phyloP scores from a whole-genome alignment of 2,113 vertebrate species.

The Ptilorrhoa leucosticta region DNA sequence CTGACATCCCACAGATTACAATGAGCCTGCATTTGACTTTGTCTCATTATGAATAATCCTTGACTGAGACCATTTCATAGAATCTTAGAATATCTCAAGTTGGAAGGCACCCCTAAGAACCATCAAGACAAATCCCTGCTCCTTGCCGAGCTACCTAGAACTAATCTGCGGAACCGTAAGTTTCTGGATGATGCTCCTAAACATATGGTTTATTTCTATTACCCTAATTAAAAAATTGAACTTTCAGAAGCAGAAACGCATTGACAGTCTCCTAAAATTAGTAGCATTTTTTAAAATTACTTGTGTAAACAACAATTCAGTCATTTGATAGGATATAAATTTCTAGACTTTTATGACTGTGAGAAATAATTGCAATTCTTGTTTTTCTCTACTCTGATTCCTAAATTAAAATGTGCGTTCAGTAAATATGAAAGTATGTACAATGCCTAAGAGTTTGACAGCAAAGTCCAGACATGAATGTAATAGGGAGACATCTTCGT shows the following conservation, averaged over 20 bases:
- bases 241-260: not conserved
- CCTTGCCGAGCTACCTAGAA: not conserved
- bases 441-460: not conserved
- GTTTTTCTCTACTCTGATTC: not conserved
- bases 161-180: not conserved
- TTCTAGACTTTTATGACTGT: not conserved
- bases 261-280: not conserved
- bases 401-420: not conserved
- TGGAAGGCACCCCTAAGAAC: not conserved
- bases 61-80: not conserved
- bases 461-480: not conserved
- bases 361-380: not conserved
- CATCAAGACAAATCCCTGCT: not conserved
- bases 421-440: accelerated
- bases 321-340: not conserved
- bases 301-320: not conserved
- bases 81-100: not conserved
- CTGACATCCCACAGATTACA: not conserved
- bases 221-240: not conserved
- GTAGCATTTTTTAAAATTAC: not conserved
- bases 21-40: not conserved
- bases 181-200: not conserved
- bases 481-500: not conserved
- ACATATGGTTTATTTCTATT: not conserved
- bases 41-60: not conserved